phyloP scores from a whole-genome alignment of 2,888 invertebrate species.

The Phragmatobia fuliginosa region DNA sequence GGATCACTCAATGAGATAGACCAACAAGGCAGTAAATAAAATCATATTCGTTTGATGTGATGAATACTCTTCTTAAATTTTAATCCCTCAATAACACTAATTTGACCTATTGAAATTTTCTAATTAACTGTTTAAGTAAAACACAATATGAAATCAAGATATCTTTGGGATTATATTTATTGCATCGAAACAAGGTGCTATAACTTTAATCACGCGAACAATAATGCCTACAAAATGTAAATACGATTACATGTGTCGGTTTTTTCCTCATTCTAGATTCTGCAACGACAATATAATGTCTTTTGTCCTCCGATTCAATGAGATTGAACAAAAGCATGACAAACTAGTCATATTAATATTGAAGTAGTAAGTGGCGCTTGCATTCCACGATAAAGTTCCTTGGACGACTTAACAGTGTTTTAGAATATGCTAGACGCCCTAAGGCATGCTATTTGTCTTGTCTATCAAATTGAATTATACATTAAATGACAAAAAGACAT shows the following conservation, averaged over 20 bases:
- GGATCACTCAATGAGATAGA: too few species aligned
- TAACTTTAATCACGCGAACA: constrained; percentile 8
- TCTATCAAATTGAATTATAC: background rate
- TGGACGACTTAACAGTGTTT: background rate
- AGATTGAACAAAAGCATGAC: constrained; percentile 44
- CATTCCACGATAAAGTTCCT: constrained; percentile 20
- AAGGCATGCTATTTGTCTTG: background rate
- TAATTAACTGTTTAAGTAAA: background rate
- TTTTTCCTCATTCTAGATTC: constrained; percentile 42
- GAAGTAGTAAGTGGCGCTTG: constrained; percentile 36
- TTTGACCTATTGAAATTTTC: background rate
- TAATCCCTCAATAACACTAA: background rate
- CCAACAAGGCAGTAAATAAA: too few species aligned
- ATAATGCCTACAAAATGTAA: constrained; percentile 15
- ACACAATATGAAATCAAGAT: background rate
- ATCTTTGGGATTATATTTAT: background rate
- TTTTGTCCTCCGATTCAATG: constrained; percentile 34
- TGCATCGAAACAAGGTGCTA: constrained; percentile 22
- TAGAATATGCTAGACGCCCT: background rate
- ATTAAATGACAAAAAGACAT: background rate
- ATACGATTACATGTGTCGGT: constrained; percentile 19
- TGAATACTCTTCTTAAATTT: too few species aligned
- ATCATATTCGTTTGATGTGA: too few species aligned
- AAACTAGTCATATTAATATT: constrained; percentile 9
- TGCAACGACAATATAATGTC: constrained; percentile 29